Percentiles rank a stretch among this genome's conserved stretches.
Conservation (phyloP, 35 echinoderm and acorn worm genomes). For the Heliocidaris tuberculata region DNA sequence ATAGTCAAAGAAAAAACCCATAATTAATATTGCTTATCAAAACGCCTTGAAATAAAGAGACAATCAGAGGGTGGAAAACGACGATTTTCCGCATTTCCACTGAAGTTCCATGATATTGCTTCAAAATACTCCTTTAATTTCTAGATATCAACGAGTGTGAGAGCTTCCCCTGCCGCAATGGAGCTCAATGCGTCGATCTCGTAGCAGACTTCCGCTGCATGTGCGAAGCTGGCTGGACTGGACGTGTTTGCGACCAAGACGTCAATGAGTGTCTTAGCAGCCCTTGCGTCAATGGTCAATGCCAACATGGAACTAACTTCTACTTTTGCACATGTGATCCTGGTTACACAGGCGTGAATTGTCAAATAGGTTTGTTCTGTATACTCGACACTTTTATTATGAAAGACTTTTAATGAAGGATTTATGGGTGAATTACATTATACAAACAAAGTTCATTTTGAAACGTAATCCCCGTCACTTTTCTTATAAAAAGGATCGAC, state of each 20-base stretch:
- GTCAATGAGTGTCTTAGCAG: conserved; percentile 54
- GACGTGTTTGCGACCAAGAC: conserved; percentile 3
- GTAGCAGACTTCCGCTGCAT: neutral
- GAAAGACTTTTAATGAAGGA: neutral
- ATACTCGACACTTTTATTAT: neutral
- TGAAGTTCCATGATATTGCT: neutral
- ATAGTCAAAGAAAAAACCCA: too few species aligned
- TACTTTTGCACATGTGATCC: conserved; percentile 55
- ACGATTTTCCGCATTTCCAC: too few species aligned
- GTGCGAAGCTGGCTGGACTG: neutral
- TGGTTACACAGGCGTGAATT: conserved; percentile 58
- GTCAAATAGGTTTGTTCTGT: conserved; percentile 48
- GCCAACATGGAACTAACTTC: conserved; percentile 24
- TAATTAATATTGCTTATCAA: too few species aligned
- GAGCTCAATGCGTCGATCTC: neutral
- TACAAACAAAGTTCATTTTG: too few species aligned
- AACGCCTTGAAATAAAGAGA: too few species aligned
- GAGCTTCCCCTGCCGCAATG: neutral
- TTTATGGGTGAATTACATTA: too few species aligned
- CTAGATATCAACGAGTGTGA: neutral
- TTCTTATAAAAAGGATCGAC: too few species aligned
- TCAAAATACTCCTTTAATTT: neutral
- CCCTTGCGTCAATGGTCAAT: conserved; percentile 57
- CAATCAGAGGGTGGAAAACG: too few species aligned
- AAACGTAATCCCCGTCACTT: too few species aligned